These are phyloP conservation scores for Sarotherodon lohbergeri DNA, from an alignment of 2,113 vertebrate species.

Conservation along the genomic window DNA sequence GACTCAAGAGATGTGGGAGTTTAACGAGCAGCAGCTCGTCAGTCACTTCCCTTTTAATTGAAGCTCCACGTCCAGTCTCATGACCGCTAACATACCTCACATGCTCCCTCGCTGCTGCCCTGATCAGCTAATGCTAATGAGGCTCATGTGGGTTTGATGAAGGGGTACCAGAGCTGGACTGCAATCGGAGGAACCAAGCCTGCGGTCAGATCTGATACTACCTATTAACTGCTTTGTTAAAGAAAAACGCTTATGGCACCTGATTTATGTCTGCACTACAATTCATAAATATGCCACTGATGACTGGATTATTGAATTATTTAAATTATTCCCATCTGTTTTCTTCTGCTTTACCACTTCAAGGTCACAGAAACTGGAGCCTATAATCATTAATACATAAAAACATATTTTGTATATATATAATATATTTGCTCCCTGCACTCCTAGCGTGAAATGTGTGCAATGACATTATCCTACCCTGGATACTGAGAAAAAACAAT, in stretches of 20 bases:
- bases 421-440: not conserved
- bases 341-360: not conserved
- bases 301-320: not conserved
- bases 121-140: slow-evolving; percentile 42
- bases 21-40: slow-evolving; percentile 15
- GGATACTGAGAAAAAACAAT: not conserved
- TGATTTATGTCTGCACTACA: not conserved
- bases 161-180: not conserved
- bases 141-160: slow-evolving; percentile 28
- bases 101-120: slow-evolving; percentile 10
- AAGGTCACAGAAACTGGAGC: not conserved
- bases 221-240: not conserved
- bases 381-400: not conserved
- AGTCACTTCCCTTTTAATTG: not conserved
- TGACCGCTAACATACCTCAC: slow-evolving; percentile 43
- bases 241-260: not conserved
- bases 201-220: not conserved
- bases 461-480: not conserved
- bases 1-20: not conserved
- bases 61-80: slow-evolving; percentile 4
- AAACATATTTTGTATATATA: not conserved
- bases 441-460: not conserved
- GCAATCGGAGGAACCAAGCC: not conserved
- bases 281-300: not conserved
- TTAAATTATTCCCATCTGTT: not conserved